Evolutionary conservation across 2,888 invertebrate species (phyloP).

Genomic region (Rapana venosa): DNA sequence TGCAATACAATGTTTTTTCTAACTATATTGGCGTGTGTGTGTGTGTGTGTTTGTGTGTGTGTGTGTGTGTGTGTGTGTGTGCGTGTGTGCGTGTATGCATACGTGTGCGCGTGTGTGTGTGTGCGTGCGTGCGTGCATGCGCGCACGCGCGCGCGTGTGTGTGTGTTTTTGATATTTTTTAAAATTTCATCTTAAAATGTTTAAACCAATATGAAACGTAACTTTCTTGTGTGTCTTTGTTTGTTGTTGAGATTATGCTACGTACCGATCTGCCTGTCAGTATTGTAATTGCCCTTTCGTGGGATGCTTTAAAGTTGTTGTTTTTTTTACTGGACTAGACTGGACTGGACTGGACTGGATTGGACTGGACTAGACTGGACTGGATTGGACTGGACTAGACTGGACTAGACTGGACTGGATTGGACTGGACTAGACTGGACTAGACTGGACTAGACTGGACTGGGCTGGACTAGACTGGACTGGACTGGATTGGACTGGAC

Average conservation of each 20-base stretch:
- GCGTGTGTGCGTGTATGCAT: not conserved
- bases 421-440: too few relatives aligned
- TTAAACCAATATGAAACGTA: too few relatives aligned
- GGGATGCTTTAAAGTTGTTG: not conserved
- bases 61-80: conserved; percentile 20
- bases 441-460: too few relatives aligned
- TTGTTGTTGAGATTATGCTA: not conserved
- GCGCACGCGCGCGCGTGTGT: not conserved
- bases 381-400: too few relatives aligned
- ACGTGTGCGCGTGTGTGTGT: not conserved
- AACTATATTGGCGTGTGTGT: not conserved
- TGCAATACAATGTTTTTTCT: not conserved
- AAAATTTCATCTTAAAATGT: not conserved
- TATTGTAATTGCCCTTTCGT: too few relatives aligned
- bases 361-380: too few relatives aligned
- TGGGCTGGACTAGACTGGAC: too few relatives aligned
- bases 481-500: too few relatives aligned
- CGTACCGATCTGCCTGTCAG: too few relatives aligned
- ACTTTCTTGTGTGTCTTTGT: not conserved
- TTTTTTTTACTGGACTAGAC: not conserved
- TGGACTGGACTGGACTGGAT: too few relatives aligned
- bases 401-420: too few relatives aligned
- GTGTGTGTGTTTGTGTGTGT: not conserved
- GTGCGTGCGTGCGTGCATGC: not conserved
- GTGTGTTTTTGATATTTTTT: not conserved